Evolutionary conservation across 2,113 vertebrate genomes (phyloP).

Genomic region (Raja brachyura): DNA sequence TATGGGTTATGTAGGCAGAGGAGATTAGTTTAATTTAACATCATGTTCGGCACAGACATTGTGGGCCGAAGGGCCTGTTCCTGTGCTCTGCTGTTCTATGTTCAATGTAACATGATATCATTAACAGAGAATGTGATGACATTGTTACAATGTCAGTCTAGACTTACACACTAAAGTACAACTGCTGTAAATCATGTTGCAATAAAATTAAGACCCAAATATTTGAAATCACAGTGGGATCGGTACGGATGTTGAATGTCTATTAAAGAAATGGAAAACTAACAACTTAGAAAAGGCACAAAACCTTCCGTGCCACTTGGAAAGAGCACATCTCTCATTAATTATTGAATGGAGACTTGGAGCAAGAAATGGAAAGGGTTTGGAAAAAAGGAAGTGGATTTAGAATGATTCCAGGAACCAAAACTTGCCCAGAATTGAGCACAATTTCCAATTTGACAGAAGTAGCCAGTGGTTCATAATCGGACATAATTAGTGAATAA

Average conservation of each 20-base stretch:
- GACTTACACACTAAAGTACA: neutral
- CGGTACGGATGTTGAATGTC: neutral
- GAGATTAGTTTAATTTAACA: too few species aligned
- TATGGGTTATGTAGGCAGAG: too few species aligned
- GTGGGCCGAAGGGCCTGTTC: too few species aligned
- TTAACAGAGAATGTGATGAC: neutral
- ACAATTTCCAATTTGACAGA: neutral
- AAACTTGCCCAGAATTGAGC: neutral
- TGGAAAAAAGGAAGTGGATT: neutral
- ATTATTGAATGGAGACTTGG: neutral
- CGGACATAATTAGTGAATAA: neutral
- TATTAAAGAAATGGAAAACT: neutral
- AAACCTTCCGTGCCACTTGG: neutral
- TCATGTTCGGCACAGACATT: too few species aligned
- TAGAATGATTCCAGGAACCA: neutral
- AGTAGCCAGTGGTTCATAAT: neutral
- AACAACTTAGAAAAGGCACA: neutral
- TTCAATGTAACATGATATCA: neutral
- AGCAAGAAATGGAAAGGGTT: neutral
- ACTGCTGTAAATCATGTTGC: neutral
- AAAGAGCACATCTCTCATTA: neutral
- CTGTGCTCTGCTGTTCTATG: too few species aligned
- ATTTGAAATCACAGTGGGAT: neutral
- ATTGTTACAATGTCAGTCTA: neutral
- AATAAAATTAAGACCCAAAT: neutral